phyloP scores from a whole-genome alignment of 2,888 invertebrate genomes.

The Mimachlamys varia region DNA sequence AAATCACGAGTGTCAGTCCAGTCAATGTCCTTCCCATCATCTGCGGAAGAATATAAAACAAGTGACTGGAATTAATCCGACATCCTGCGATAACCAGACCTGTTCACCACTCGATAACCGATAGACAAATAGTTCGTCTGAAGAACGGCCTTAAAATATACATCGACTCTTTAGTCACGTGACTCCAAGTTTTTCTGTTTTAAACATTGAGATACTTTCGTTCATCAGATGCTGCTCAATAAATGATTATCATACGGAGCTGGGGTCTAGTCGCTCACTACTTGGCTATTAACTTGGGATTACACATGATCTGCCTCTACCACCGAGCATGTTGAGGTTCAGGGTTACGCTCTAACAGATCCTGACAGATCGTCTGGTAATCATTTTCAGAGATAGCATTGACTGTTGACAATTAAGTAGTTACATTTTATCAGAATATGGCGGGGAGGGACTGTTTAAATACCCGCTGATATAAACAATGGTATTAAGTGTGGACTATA shows the following conservation, averaged over 20 bases:
- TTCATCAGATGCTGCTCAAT: slow-evolving; percentile 6
- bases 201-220: slow-evolving; percentile 21
- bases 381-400: background rate
- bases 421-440: background rate
- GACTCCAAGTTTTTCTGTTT: slow-evolving; percentile 25
- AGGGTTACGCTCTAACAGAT: background rate
- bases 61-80: background rate
- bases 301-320: background rate
- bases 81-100: background rate
- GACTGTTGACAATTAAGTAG: background rate
- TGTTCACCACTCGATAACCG: slow-evolving; percentile 11
- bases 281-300: background rate
- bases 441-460: background rate
- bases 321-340: background rate
- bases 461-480: background rate
- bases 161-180: slow-evolving; percentile 4
- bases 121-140: background rate
- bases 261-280: background rate
- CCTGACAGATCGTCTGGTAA: background rate
- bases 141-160: slow-evolving; percentile 14
- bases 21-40: slow-evolving; percentile 16
- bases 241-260: background rate
- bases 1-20: background rate
- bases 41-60: slow-evolving; percentile 11
- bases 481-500: background rate